Evolutionary conservation across 2,113 vertebrate genomes (phyloP).

Genomic region (Bambusicola thoracicus): DNA sequence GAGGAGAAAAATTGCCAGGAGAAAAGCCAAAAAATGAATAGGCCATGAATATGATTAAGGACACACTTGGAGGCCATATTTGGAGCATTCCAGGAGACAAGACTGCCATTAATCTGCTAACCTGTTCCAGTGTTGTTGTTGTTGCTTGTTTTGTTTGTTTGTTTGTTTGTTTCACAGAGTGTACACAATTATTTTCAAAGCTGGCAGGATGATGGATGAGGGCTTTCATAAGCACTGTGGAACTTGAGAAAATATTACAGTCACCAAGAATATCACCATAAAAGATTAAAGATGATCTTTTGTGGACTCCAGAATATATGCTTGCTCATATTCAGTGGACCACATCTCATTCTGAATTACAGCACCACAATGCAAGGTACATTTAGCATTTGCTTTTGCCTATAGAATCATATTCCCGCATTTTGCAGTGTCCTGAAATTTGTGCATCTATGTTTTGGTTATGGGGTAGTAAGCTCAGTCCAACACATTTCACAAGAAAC

Average conservation of each 20-base stretch:
- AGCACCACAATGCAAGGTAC: background rate
- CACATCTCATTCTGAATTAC: background rate
- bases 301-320: background rate
- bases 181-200: background rate
- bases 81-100: background rate
- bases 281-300: background rate
- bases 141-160: too few relatives aligned
- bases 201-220: background rate
- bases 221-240: background rate
- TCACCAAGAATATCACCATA: background rate
- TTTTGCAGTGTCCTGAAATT: background rate
- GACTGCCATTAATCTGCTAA: background rate
- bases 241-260: background rate
- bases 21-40: background rate
- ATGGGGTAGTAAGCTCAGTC: background rate
- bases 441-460: background rate
- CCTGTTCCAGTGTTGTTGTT: background rate
- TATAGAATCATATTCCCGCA: fast-evolving
- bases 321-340: background rate
- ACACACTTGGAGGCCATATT: background rate
- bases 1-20: background rate
- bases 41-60: background rate
- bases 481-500: background rate
- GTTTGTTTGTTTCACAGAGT: too few relatives aligned
- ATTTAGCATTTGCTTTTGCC: background rate